phyloP scores from a whole-genome alignment of 2,888 invertebrate species.

The Acutogordius australiensis region DNA sequence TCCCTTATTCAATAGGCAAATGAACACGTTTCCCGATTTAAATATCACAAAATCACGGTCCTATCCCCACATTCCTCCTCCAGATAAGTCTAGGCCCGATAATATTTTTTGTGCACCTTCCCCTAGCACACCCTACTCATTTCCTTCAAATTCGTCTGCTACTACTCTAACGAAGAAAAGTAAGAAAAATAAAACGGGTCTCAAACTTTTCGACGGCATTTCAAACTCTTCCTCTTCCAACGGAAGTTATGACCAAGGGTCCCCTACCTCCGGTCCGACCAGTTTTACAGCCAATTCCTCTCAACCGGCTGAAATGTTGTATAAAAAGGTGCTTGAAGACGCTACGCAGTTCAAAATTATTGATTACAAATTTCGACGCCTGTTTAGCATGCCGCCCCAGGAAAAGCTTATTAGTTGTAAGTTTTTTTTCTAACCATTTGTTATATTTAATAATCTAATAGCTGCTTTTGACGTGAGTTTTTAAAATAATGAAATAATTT shows the following conservation, averaged over 20 bases:
- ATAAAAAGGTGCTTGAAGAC: not conserved
- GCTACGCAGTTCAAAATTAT: constrained; percentile 4
- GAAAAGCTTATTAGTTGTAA: constrained; percentile 1
- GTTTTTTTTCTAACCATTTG: not conserved
- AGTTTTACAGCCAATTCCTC: too few species aligned
- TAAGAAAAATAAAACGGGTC: not conserved
- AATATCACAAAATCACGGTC: not conserved
- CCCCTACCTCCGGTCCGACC: too few species aligned
- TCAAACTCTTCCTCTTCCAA: not conserved
- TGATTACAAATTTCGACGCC: not conserved
- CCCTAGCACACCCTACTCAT: not conserved
- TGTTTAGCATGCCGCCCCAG: not conserved
- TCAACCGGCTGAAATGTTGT: too few species aligned
- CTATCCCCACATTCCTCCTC: too few species aligned
- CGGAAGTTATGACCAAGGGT: not conserved
- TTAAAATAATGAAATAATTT: not conserved
- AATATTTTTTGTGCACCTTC: too few species aligned
- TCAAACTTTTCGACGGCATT: not conserved
- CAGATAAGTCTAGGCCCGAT: too few species aligned
- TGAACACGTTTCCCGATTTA: too few species aligned
- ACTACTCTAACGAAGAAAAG: not conserved
- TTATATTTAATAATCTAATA: too few species aligned
- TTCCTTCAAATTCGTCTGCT: not conserved
- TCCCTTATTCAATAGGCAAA: not conserved
- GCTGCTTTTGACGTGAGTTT: not conserved